Evolutionary conservation across 2,797 vertebrate species (phyloP), one percentile per base, ranked within the genome.

Genomic region (Mormyrops boulengeri): DNA sequence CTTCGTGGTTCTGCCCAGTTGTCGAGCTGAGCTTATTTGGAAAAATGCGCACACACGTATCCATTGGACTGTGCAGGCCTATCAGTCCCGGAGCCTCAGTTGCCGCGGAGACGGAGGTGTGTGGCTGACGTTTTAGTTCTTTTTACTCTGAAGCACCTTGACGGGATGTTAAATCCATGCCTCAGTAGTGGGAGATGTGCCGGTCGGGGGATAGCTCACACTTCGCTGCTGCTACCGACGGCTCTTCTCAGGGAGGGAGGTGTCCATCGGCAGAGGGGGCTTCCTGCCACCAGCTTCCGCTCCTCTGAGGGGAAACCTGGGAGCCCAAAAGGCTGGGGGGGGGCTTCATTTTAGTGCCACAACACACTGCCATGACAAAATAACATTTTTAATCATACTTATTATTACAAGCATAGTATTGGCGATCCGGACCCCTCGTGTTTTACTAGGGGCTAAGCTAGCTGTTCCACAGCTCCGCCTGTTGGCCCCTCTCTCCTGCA

Each of bases 151-250:
- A 93, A 93, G 93, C 91, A 92, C 88, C 89, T 77, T 89, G 57
- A 91, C 90, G 91, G 93, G 91, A 93, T 92, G 92, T 92, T 92
- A 88, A 89, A 93, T 92, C 91, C 93, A 88, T 93, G 92, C 38
- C 91, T 95, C 88, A 94, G 93, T 95, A 92, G 93, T 93, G 89
- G 93, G 88, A 50, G 55, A 73, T 44, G 49, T 89, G 80, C 89
- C 90, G 90, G 91, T 92, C 88, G 88, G 85, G 89, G 92, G 91
- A 92, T 91, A 91, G 90, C 93, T 93, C 92, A 86, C 22, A 89
- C 88, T 89, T 91, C 90, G 73, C 89, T 26, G 92, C 90, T 87
- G 84, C 93, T 92, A 93, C 91, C 92, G 91, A 91, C 91, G 90
- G 87, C 66, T 92, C 84, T 82, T 92, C 57, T 94, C 93, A 90